phyloP scores from a whole-genome alignment of 2,113 vertebrate species.

The Aleadryas rufinucha region DNA sequence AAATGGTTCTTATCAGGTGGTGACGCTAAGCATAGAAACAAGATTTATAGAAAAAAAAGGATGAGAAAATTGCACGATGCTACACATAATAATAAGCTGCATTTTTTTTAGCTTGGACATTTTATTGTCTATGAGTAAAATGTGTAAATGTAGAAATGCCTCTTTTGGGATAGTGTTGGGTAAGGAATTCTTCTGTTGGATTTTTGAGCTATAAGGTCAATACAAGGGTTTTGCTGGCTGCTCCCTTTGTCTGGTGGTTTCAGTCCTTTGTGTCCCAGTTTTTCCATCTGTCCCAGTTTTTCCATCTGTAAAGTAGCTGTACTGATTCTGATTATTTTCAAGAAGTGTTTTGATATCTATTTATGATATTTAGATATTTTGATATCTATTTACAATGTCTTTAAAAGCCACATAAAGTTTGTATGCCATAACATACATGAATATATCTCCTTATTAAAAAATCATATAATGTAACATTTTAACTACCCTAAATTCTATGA shows the following conservation, averaged over 20 bases:
- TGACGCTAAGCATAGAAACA: not conserved
- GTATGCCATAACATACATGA: not conserved
- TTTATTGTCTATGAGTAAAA: not conserved
- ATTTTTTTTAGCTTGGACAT: not conserved
- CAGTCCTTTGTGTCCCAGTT: not conserved
- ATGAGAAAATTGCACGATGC: not conserved
- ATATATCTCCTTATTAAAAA: not conserved
- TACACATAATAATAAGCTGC: not conserved
- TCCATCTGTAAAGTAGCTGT: not conserved
- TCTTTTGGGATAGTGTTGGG: not conserved
- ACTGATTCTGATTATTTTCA: not conserved
- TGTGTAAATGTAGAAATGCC: not conserved
- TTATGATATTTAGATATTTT: not conserved
- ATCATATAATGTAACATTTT: not conserved
- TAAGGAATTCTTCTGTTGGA: not conserved
- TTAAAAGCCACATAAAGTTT: not conserved
- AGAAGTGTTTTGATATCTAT: not conserved
- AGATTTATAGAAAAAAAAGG: not conserved
- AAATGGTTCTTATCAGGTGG: not conserved
- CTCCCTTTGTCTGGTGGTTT: not conserved
- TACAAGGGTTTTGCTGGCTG: not conserved
- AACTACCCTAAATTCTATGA: not conserved
- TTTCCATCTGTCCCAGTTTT: not conserved
- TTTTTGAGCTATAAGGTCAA: not conserved
- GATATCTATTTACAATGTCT: not conserved